Evolutionary conservation across 2,113 vertebrate species (phyloP).

Genomic region (Danio rerio): GRCz12tu NC_133185.1:35155501-35156000

Average conservation of each 20-base stretch:
- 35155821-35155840: neutral
- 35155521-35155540: neutral
- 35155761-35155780: neutral
- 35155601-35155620: too few species aligned
- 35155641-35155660: neutral
- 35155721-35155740: neutral
- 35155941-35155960: neutral
- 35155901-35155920: slow-evolving; percentile 35
- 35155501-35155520: too few species aligned
- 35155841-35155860: slow-evolving; percentile 24
- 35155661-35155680: neutral
- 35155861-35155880: neutral
- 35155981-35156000: slow-evolving; percentile 9
- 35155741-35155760: neutral
- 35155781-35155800: neutral
- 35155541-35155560: neutral
- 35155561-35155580: neutral
- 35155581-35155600: too few species aligned
- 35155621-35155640: neutral
- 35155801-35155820: neutral
- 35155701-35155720: neutral
- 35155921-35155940: slow-evolving; percentile 17
- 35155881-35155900: slow-evolving; percentile 7
- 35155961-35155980: slow-evolving; percentile 25
- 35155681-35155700: neutral